These are phyloP conservation scores for Heteractis magnifica DNA, from an alignment of 92 coral and sea anemone genomes.

Conservation along the genomic window DNA sequence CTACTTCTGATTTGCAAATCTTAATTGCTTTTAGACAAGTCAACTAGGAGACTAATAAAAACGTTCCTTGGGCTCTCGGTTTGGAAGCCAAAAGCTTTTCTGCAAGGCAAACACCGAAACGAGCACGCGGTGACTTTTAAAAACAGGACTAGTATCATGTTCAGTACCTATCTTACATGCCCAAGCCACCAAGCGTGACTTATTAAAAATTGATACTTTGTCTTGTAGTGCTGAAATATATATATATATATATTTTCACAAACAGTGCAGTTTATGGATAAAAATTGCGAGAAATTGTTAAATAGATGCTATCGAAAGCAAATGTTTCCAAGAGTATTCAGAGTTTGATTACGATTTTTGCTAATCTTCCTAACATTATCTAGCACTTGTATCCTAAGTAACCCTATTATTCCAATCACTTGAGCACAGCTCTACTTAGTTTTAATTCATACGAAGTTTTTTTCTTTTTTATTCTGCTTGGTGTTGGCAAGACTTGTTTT, in stretches of 20 bases:
- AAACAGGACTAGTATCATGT: no score
- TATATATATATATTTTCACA: not conserved
- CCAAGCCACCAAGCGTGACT: not conserved
- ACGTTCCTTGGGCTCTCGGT: not conserved
- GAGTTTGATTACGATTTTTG: not conserved
- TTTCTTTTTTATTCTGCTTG: not conserved
- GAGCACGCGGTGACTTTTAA: no score
- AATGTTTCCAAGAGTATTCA: not conserved
- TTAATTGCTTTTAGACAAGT: not conserved
- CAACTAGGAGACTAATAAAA: not conserved
- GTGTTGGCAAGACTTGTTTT: not conserved
- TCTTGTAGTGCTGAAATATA: not conserved
- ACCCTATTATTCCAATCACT: not conserved
- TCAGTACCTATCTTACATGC: not conserved
- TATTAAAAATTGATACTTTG: not conserved
- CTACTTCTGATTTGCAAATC: not conserved
- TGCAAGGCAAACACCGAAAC: not conserved
- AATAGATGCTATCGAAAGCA: not conserved
- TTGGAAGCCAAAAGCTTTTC: not conserved
- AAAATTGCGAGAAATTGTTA: not conserved
- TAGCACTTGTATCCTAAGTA: not conserved
- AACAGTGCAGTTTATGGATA: not conserved
- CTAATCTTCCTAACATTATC: constrained; percentile 6
- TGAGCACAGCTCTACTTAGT: constrained; percentile 12
- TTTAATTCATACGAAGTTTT: not conserved